Conservation (phyloP, 2,888 invertebrate species). For the Dichetophora obliterata region DNA sequence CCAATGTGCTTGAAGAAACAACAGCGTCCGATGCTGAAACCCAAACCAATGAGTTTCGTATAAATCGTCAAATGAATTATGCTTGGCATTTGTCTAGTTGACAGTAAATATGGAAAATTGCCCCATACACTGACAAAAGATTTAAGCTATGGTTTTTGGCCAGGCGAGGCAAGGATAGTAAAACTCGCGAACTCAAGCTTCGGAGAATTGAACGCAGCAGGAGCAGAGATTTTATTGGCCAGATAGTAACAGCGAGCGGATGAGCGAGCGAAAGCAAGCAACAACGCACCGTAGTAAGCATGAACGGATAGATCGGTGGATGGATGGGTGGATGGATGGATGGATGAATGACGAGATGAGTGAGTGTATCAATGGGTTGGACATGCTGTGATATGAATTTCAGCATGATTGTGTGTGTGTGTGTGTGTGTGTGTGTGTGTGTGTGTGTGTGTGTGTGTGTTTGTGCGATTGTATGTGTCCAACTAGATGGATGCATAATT, state of each 20-base stretch:
- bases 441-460: conserved; percentile 7
- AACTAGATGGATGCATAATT: conserved; percentile 15
- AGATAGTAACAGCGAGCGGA: conserved; percentile 56
- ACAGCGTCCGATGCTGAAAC: background rate
- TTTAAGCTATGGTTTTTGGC: background rate
- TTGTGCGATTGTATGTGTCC: conserved; percentile 14
- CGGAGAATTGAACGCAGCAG: conserved; percentile 60
- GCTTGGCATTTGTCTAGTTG: conserved; percentile 70
- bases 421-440: background rate
- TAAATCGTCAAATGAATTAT: conserved; percentile 67
- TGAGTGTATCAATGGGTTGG: conserved; percentile 28
- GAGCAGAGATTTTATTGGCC: conserved; percentile 66
- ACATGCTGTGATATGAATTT: conserved; percentile 8
- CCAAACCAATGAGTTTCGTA: conserved; percentile 32
- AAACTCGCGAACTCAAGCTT: conserved; percentile 7
- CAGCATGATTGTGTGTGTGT: background rate
- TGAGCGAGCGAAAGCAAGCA: background rate
- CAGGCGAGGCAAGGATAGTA: background rate
- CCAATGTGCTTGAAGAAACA: background rate
- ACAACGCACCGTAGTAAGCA: conserved; percentile 12
- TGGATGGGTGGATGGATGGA: conserved; percentile 35
- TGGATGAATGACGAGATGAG: conserved; percentile 7
- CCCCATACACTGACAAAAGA: conserved; percentile 53
- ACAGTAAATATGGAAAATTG: conserved; percentile 70
- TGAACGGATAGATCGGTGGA: conserved; percentile 36